Base-by-base conservation (phyloP, 2,797 vertebrate species). In the Chelon auratus region DNA sequence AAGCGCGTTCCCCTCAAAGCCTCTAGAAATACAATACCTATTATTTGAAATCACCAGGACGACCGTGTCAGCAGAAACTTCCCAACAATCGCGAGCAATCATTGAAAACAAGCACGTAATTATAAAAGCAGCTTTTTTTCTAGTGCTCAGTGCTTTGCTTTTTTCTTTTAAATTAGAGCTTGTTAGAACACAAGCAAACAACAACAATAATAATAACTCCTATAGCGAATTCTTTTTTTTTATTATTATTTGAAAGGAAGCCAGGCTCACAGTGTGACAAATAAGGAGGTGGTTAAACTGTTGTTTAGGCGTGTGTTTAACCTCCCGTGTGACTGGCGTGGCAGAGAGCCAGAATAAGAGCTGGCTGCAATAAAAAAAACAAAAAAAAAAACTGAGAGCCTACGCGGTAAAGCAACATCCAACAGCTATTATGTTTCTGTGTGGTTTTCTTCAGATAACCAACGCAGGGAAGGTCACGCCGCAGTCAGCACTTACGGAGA, bases 291-390 rank as follows among this genome's bases (percentile, higher is more conserved):
- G 76, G 65, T 73, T 79, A 62, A 83, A 76, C 36, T 30, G 47
- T 48, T 68, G 64, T 79, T 84, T 63, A 68, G 79, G 70, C 79
- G 78, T 78, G 78, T 80, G 78, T 72, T 83, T 85, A 72, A 75
- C 69, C 75, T 84, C 75, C 75, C 51, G n/a, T 33, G 36, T 62
- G 75, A 78, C 67, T 65, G n/a, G 9, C 14, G 62, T 80, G 85
- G 85, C 81, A 77, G 20, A 36, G 13, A 60, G 77, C 85, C 85
- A 90, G 74, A 71, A 30, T 71, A 17, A 70, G 50, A 13, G 33
- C 76, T 80, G 67, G 77, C 81, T 69, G 69, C 36, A n/a, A 62
- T 42, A 72, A 62, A 68, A 22, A 75, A 78, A 62, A 43, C n/a
- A 1, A 54, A 72, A 54, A 40, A 42, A 52, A 71, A 75, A 30